Evolutionary conservation across 2,888 invertebrate species (phyloP), one percentile per base, ranked within the genome.

Genomic region (Willowsia nigromaculata): DNA sequence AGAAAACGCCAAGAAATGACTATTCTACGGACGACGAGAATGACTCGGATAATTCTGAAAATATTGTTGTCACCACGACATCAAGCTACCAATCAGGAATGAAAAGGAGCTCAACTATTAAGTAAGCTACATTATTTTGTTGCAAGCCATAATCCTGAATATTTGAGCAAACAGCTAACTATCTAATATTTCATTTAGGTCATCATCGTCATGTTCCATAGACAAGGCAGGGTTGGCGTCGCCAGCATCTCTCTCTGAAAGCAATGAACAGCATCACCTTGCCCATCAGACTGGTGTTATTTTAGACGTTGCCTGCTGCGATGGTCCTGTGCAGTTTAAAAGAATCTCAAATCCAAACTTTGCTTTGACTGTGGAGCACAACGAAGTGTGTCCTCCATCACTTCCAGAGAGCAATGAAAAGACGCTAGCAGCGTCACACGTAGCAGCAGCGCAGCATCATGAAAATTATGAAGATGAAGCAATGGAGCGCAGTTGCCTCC

Each of bases 291-390:
- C 43, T 43, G 47, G 65, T 22, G 85, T 90, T 93, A 96, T 97
- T 0, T 94, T 97, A 90, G 98, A 98, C 94, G 95, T 98, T n/a
- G 98, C 98, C 0, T 97, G 97, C 91, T 98, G 98, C 94, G 98
- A 98, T 94, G 98, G 98, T 0, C 98, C 98, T 0, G 97, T 98
- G 0, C 95, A 96, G 33, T 97, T 98, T 94, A 97, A 97, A 93
- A 95, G 98, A 1, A 97, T 98, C 1, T 94, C 97, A 1, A 98
- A 98, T 94, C 96, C 96, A 78, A 97, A 97, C 88, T 98, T 97
- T 94, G 95, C 95, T 3, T 89, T 94, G 9, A 93, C 93, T 56
- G 92, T 93, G n/a, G 93, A 93, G 87, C 93, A 93, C 91, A 91
- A 91, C 83, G 86, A 89, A 6, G 81, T 56, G 22, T 37, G 30